Evolutionary conservation across 2,113 vertebrate genomes (phyloP).

Genomic region (Myocastor coypus): DNA sequence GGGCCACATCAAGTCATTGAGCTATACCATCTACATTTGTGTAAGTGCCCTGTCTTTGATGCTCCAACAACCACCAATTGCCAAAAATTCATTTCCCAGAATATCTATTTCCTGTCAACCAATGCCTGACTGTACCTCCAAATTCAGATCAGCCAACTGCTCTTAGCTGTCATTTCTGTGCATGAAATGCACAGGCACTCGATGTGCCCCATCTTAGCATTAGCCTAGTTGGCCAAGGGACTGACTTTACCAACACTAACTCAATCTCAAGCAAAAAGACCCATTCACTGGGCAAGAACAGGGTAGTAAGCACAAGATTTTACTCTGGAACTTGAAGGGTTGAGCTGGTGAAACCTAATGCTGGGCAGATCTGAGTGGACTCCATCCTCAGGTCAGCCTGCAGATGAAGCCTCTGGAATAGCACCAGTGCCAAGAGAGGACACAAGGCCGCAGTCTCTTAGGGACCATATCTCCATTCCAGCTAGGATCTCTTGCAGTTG

Average conservation of each 20-base stretch:
- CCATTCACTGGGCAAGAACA: neutral
- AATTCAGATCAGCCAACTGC: neutral
- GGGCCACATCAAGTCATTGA: neutral
- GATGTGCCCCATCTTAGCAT: neutral
- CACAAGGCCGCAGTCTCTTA: neutral
- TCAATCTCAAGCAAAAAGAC: neutral
- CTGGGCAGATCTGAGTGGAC: neutral
- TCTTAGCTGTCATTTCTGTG: neutral
- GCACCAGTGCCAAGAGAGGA: neutral
- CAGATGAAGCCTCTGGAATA: neutral
- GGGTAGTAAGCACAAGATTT: neutral
- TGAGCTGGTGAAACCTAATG: neutral
- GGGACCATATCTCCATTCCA: neutral
- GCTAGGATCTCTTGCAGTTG: neutral
- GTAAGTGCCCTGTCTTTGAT: neutral
- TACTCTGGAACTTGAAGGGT: neutral
- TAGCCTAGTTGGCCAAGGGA: neutral
- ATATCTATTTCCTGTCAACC: neutral
- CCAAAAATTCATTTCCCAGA: constrained; percentile 19
- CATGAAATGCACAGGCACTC: neutral
- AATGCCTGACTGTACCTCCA: neutral
- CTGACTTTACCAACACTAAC: neutral
- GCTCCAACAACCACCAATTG: neutral
- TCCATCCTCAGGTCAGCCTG: neutral
- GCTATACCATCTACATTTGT: neutral